Base-by-base conservation (phyloP, 2,113 vertebrate species). In the Monopterus albus region DNA sequence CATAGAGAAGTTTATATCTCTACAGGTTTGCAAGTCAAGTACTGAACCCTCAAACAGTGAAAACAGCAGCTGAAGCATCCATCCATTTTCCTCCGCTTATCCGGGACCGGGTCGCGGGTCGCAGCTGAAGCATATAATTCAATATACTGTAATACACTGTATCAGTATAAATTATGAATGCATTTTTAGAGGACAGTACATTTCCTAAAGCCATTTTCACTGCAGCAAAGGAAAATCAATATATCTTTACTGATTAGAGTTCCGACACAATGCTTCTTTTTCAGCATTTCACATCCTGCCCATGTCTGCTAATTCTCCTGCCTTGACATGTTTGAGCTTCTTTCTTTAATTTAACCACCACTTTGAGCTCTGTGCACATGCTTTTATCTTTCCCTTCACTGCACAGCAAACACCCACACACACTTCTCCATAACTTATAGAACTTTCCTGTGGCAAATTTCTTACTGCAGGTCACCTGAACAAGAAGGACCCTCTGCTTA, bases 391-490 rank as follows among this genome's bases (percentile, higher is more conserved):
- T 75, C 38, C 55, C 52, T 73, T 50, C 47, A 52, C 23, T 72
- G 71, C 72, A 63, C 26, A 55, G 57, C 78, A 61, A 68, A 83
- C 86, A 72, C 89, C 76, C 86, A 83, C 87, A 59, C 81, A 74
- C 39, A 57, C 59, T n/a, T 60, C 56, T 72, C 65, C 72, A 66
- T 55, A 38, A 26, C 45, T 82, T 78, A 50, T 67, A 2, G 53
- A 76, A 77, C 71, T 71, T 82, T 58, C 57, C 68, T 49, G 21
- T 70, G 28, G 25, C 35, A 66, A 6, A 51, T 60, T 15, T 75
- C 45, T 62, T 36, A 5, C 59, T 69, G 42, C 23, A 65, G 72
- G 40, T 68, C 7, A 73, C 67, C 51, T 46, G 49, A 57, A 26
- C 40, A 39, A 40, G 7, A 38, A 20, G 47, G 56, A 68, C 21